Evolutionary conservation across 2,113 vertebrate genomes (phyloP).

Genomic region (Lycaon pictus): DNA sequence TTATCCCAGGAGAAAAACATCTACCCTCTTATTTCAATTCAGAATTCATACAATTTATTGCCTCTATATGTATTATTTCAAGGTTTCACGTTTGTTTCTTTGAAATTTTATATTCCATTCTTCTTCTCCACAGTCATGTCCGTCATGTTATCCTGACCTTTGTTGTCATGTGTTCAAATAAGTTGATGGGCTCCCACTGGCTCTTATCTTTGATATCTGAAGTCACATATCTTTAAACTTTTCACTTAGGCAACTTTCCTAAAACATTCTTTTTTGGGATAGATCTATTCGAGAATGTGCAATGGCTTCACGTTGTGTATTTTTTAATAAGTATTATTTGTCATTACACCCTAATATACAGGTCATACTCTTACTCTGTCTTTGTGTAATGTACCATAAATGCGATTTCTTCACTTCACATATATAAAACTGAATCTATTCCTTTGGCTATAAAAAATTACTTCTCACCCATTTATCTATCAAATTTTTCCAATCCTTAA

Average conservation of each 20-base stretch:
- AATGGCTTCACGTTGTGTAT: neutral
- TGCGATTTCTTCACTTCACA: neutral
- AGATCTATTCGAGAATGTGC: neutral
- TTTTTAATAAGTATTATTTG: constrained; percentile 16
- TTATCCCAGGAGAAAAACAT: neutral
- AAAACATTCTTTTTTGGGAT: neutral
- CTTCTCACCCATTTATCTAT: neutral
- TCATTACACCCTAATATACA: neutral
- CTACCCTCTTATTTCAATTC: neutral
- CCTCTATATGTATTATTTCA: neutral
- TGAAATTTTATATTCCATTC: neutral
- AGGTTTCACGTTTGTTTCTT: neutral
- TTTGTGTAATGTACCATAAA: neutral
- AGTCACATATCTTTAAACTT: neutral
- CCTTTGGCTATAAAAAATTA: neutral
- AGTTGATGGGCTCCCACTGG: neutral
- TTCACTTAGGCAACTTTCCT: neutral
- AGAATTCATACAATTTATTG: neutral
- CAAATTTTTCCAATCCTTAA: neutral
- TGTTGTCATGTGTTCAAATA: neutral
- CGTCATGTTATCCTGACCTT: neutral
- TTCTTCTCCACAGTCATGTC: neutral
- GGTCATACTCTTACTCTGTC: neutral
- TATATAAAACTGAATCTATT: neutral
- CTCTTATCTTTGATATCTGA: neutral